Evolutionary conservation across 2,888 invertebrate genomes (phyloP).

Genomic region (Sisyra terminalis): DNA sequence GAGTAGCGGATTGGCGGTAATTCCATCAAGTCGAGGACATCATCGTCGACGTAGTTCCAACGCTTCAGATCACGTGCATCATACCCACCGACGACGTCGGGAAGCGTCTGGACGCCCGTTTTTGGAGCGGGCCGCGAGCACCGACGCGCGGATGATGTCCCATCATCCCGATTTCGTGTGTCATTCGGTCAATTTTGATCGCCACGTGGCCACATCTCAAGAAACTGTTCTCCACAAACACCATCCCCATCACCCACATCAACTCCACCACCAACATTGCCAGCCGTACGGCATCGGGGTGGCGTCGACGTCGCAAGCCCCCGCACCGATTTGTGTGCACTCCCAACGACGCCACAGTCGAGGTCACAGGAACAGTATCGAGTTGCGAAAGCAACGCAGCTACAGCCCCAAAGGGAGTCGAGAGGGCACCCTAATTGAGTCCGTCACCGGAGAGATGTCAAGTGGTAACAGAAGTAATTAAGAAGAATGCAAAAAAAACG

Average conservation of each 20-base stretch:
- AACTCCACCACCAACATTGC: slow-evolving; percentile 14
- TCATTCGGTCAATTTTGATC: neutral
- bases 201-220: slow-evolving; percentile 1
- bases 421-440: slow-evolving; percentile 2
- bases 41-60: slow-evolving; percentile 24
- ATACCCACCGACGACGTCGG: slow-evolving; percentile 17
- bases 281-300: slow-evolving; percentile 19
- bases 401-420: slow-evolving; percentile 7
- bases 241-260: slow-evolving; percentile 16
- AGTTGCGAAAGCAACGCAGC: slow-evolving; percentile 7
- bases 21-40: too few relatives aligned
- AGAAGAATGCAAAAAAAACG: neutral
- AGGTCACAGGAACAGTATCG: neutral
- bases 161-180: neutral
- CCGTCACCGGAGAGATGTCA: neutral
- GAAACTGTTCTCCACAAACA: slow-evolving; percentile 12
- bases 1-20: too few relatives aligned
- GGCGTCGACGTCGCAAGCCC: slow-evolving; percentile 20
- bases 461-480: slow-evolving; percentile 6
- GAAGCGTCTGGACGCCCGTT: slow-evolving; percentile 15
- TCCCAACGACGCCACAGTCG: neutral
- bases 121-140: slow-evolving; percentile 7
- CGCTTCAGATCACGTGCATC: slow-evolving; percentile 25
- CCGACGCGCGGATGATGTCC: slow-evolving; percentile 6
- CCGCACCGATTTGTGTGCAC: too few relatives aligned